These are phyloP conservation scores for Ceramica pisi DNA, from an alignment of 2,888 invertebrate species.

Conservation along the genomic window DNA sequence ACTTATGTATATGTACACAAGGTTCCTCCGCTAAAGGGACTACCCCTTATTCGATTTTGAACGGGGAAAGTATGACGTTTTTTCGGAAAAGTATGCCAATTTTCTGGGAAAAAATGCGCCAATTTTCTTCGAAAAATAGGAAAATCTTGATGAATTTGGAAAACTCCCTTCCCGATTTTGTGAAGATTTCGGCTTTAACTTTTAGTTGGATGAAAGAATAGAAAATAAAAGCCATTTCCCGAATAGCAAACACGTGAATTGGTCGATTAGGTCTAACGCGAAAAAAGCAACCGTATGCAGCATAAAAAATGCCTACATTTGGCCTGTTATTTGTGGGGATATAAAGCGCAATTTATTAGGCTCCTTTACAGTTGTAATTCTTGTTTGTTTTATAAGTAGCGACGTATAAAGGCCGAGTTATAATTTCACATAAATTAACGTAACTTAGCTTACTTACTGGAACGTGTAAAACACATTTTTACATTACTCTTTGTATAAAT, in stretches of 20 bases:
- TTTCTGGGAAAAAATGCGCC: not conserved
- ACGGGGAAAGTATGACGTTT: conserved; percentile 23
- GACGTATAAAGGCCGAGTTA: conserved; percentile 41
- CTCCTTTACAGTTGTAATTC: conserved; percentile 29
- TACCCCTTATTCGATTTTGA: conserved; percentile 48
- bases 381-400: conserved; percentile 45
- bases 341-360: conserved; percentile 11
- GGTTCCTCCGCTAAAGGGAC: conserved; percentile 13
- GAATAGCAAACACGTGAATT: conserved; percentile 42
- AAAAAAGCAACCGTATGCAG: conserved; percentile 27
- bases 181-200: not conserved
- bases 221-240: conserved; percentile 25
- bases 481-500: conserved; percentile 64
- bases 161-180: not conserved
- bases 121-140: not conserved
- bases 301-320: conserved; percentile 10
- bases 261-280: conserved; percentile 43
- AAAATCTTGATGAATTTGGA: conserved; percentile 8
- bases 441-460: conserved; percentile 55
- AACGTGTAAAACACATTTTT: conserved; percentile 64
- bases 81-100: conserved; percentile 1
- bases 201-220: conserved; percentile 10
- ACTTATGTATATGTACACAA: conserved; percentile 22
- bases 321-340: not conserved
- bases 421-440: conserved; percentile 62